These are phyloP conservation scores for Lymantria monacha DNA, from an alignment of 2,888 invertebrate species.

Conservation along the genomic window DNA sequence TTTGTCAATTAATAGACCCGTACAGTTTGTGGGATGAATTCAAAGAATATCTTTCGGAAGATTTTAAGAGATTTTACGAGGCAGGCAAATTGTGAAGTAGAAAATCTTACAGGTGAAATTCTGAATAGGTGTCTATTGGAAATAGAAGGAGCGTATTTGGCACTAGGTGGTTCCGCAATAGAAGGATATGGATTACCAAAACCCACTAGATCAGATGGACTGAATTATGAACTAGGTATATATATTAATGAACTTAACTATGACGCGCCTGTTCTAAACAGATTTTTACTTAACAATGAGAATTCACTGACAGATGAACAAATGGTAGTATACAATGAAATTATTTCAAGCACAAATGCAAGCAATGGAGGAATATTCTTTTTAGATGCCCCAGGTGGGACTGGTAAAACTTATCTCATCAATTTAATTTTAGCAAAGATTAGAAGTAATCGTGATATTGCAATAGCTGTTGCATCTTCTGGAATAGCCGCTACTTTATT, in stretches of 20 bases:
- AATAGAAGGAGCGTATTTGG: background rate
- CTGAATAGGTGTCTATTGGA: background rate
- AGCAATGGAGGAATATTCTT: background rate
- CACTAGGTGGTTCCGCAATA: slow-evolving; percentile 1
- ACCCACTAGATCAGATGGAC: background rate
- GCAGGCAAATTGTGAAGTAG: background rate
- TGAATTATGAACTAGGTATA: background rate
- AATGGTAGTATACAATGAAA: too few species aligned
- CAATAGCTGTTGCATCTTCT: too few species aligned
- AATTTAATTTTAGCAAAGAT: background rate
- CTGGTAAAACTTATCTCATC: too few species aligned
- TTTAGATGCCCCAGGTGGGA: background rate
- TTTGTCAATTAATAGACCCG: background rate
- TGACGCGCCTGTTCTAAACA: background rate
- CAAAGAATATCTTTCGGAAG: background rate
- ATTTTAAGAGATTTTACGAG: background rate
- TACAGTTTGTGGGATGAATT: background rate
- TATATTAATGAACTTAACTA: slow-evolving; percentile 1
- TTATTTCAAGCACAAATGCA: background rate
- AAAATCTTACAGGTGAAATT: background rate
- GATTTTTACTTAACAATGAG: background rate
- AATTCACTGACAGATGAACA: background rate
- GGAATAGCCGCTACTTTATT: too few species aligned
- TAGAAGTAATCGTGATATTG: too few species aligned
- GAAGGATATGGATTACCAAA: slow-evolving; percentile 1